phyloP scores from a whole-genome alignment of 2,113 vertebrate genomes.

The Pelecanus crispus region DNA sequence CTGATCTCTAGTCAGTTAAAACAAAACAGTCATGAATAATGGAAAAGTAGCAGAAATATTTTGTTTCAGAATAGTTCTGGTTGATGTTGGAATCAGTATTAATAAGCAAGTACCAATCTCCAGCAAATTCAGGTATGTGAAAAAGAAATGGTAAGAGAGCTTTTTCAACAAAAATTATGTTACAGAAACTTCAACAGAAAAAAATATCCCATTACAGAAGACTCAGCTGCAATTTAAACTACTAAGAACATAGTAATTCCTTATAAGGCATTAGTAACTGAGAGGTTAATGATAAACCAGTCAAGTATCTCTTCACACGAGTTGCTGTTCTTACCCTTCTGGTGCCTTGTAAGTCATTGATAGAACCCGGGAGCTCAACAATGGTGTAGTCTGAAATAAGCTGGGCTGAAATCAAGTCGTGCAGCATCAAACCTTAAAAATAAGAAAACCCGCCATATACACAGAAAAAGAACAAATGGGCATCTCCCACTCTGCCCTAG shows the following conservation, averaged over 20 bases:
- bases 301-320: not conserved
- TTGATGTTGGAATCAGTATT: not conserved
- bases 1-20: not conserved
- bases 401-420: constrained; percentile 80
- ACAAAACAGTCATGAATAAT: not conserved
- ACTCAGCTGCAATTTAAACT: not conserved
- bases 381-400: constrained; percentile 84
- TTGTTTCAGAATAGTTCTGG: not conserved
- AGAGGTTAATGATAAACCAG: not conserved
- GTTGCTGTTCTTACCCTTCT: constrained; percentile 74
- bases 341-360: constrained; percentile 82
- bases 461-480: not conserved
- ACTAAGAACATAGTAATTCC: not conserved
- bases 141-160: not conserved
- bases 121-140: not conserved
- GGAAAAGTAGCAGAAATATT: not conserved
- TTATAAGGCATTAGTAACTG: not conserved
- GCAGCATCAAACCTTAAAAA: constrained; percentile 83
- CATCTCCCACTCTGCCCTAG: not conserved
- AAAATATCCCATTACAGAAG: not conserved
- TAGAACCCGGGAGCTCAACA: constrained; percentile 76
- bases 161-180: not conserved
- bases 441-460: not conserved
- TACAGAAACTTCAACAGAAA: not conserved
- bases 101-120: not conserved